Conservation (phyloP, 2,888 invertebrate species). For the Hydriomena furcata region DNA sequence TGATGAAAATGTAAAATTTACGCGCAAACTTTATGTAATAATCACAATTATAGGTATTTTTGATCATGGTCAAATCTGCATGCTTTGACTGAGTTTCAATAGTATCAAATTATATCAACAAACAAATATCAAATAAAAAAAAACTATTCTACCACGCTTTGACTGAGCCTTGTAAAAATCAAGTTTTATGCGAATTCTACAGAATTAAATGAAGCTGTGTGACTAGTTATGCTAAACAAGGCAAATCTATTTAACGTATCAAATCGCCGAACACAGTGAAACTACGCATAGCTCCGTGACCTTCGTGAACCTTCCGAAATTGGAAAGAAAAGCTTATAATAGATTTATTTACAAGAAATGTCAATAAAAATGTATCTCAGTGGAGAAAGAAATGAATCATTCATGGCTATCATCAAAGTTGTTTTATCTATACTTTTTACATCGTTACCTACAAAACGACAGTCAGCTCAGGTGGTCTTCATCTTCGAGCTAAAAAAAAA, state of each 20-base stretch:
- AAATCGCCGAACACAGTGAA: too few species aligned
- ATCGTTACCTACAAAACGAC: too few species aligned
- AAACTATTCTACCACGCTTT: neutral
- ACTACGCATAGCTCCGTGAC: too few species aligned
- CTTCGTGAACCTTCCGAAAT: slow-evolving; percentile 15
- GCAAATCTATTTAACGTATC: slow-evolving; percentile 4
- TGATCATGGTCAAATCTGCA: neutral
- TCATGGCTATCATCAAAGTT: neutral
- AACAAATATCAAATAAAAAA: neutral
- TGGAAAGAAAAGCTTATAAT: slow-evolving; percentile 1
- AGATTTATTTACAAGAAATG: too few species aligned
- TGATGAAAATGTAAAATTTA: too few species aligned
- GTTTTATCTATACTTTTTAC: too few species aligned
- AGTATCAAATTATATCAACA: slow-evolving; percentile 1
- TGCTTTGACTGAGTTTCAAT: neutral
- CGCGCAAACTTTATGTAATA: too few species aligned
- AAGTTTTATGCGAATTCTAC: slow-evolving; percentile 7
- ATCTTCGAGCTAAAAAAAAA: too few species aligned
- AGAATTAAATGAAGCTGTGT: neutral
- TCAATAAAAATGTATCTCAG: neutral
- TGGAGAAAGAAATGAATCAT: neutral
- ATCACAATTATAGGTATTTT: neutral
- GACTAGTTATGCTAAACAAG: slow-evolving; percentile 21
- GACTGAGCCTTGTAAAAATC: slow-evolving; percentile 11
- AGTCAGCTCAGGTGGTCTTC: too few species aligned